Evolutionary conservation across 2,113 vertebrate genomes (phyloP).

Genomic region (Chlorodrepanis virens): DNA sequence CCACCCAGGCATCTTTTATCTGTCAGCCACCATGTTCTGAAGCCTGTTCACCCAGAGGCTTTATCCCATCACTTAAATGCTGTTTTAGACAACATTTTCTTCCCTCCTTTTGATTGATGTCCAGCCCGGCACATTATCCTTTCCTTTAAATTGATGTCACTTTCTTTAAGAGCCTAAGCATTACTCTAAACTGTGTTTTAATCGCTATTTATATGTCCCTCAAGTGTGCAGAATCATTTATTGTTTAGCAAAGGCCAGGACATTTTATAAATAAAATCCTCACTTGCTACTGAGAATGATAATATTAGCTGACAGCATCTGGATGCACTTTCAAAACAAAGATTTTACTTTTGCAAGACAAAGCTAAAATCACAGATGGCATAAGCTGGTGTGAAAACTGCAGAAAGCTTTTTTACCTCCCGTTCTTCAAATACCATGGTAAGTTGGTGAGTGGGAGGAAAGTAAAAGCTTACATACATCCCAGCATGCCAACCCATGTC

Average conservation of each 20-base stretch:
- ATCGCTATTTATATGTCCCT: constrained; percentile 55
- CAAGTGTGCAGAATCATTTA: constrained; percentile 29
- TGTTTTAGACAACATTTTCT: not conserved
- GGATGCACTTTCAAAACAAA: constrained; percentile 15
- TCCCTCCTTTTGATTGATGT: not conserved
- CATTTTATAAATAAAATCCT: constrained; percentile 55
- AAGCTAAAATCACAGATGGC: constrained; percentile 42
- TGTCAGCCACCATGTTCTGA: not conserved
- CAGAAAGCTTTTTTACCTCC: not conserved
- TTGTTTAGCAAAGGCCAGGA: constrained; percentile 22
- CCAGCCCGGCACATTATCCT: constrained; percentile 6
- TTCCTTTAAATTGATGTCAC: constrained; percentile 41
- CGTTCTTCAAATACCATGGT: not conserved
- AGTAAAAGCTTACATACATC: constrained; percentile 64
- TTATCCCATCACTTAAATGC: constrained; percentile 9
- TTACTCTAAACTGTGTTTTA: constrained; percentile 51
- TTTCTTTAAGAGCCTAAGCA: constrained; percentile 41
- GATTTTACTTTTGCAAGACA: constrained; percentile 42
- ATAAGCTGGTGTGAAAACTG: constrained; percentile 18
- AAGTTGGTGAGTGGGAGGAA: constrained; percentile 33
- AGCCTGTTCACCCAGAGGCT: not conserved
- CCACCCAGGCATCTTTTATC: not conserved
- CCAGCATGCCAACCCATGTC: constrained; percentile 72
- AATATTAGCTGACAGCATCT: constrained; percentile 47
- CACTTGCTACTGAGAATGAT: constrained; percentile 5